Evolutionary conservation across 2,888 invertebrate genomes (phyloP), one percentile per base, ranked within the genome.

Genomic region (Coremacera marginata): DNA sequence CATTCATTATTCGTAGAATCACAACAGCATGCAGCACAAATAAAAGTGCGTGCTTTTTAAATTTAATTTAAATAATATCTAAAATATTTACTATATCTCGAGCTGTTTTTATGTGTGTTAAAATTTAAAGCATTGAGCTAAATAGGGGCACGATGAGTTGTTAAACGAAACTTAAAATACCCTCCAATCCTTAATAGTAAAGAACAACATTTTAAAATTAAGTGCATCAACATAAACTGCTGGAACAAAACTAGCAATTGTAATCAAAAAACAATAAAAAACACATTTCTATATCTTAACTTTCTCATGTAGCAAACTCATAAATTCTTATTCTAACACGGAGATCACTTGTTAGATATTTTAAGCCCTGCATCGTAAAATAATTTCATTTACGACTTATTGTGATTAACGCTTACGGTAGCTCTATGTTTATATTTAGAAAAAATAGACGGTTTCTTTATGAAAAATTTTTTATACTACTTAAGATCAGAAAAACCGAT

Each of bases 361-460:
- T 68, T 11, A 37, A 67, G 19, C 8, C 9, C 44, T 2, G 44
- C 44, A 44, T 44, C 44, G 14, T 44, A 14, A 44, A 44, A 44
- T n/a, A 11, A 11, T 44, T 11, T 11, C 11, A 1, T 44, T 44
- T 44, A 44, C 44, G 44, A 44, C 19, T 67, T 67, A 44, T 65
- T 67, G 44, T 67, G 67, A 37, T 37, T 67, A 44, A 67, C 67
- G 22, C n/a, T 63, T 37, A 67, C 37, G 37, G 67, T 37, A 67
- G 67, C 67, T 22, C 22, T 44, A 19, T 4, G 19, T n/a, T 19
- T 25, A 60, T 27, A 22, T 9, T 22, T 25, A 25, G 57, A 27
- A 60, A 60, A 60, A 60, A 60, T 27, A 22, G 0, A 3, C 57
- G 27, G 9, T 4, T 60, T 60, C 57, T 8, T 19, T 27, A 60